A percentile compares a stretch with the other conserved stretches of the same genome.
phyloP scores from a whole-genome alignment of 37 sponge, comb jelly and placozoan genomes.

The Tethya wilhelma region DNA sequence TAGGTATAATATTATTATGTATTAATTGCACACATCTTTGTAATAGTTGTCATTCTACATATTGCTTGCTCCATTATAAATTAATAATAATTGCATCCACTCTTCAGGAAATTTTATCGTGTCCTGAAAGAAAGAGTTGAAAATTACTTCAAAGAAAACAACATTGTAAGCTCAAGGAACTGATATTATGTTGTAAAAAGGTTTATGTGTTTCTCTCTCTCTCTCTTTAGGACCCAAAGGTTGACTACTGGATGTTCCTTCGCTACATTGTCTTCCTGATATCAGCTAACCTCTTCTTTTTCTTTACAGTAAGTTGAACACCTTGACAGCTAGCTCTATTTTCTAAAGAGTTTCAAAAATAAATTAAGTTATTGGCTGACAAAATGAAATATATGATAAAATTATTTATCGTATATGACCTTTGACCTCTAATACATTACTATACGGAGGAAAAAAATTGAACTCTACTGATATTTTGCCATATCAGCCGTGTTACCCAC shows the following conservation, averaged over 20 bases:
- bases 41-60: too few species aligned
- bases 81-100: neutral
- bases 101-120: conserved; percentile 71
- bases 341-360: neutral
- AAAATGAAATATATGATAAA: too few species aligned
- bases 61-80: neutral
- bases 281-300: conserved; percentile 41
- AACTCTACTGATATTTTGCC: too few species aligned
- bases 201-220: neutral
- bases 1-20: conserved; percentile 30
- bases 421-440: too few species aligned
- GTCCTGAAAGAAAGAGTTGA: conserved; percentile 81
- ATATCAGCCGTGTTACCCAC: too few species aligned
- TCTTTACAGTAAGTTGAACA: conserved; percentile 48
- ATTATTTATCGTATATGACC: too few species aligned
- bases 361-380: too few species aligned
- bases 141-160: conserved; percentile 84
- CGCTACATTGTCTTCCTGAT: conserved; percentile 73
- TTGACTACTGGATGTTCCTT: conserved; percentile 89
- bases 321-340: neutral
- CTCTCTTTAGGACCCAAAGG: conserved; percentile 77
- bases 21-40: neutral
- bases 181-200: neutral
- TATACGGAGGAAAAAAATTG: too few species aligned
- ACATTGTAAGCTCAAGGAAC: conserved; percentile 70